Base-by-base conservation (phyloP, 2,888 invertebrate genomes). In the Periphyllus acericola region DNA sequence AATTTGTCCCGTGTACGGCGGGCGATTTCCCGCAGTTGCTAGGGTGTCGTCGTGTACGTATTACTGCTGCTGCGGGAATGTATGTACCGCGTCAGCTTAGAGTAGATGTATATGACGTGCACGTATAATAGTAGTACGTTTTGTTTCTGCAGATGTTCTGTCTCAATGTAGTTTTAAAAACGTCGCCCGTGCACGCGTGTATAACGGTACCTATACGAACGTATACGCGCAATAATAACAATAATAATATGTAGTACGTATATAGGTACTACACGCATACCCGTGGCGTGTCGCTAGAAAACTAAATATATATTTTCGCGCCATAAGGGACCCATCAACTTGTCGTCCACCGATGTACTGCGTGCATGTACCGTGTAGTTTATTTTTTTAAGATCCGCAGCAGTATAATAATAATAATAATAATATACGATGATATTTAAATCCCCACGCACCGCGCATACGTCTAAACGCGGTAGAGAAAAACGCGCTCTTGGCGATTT, bases 111-210 rank as follows among this genome's bases (percentile, higher is more conserved):
- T n/a, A n/a, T n/a, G n/a, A n/a, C n/a, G n/a, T n/a, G n/a, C n/a
- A n/a, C n/a, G n/a, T n/a, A n/a, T n/a, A n/a, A n/a, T n/a, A n/a
- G 29, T 55, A 72, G 4, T 11, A 11, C 46, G 46, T 76, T 84
- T 84, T 84, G 76, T 84, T 84, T 76, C 76, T n/a, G 76, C 84
- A 84, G 84, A 29, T 84, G 84, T 84, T 84, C 46, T 32, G 40
- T 36, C 46, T 11, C 66, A 3, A 52, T 34, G 46, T 60, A 29
- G 36, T 72, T 72, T 71, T 8, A 0, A 74, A 74, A 83, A 32
- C 9, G 25, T 76, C 84, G 34, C 76, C 66, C 84, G 2, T 3
- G 19, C 25, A 34, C 84, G 25, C 66, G 3, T 2, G 21, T 46
- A 46, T 46, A 60, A 60, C 6, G 14, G 17, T 46, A 36, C 36